Conservation (phyloP, 2,888 invertebrate genomes). For the Dastarcus helophoroides region DNA sequence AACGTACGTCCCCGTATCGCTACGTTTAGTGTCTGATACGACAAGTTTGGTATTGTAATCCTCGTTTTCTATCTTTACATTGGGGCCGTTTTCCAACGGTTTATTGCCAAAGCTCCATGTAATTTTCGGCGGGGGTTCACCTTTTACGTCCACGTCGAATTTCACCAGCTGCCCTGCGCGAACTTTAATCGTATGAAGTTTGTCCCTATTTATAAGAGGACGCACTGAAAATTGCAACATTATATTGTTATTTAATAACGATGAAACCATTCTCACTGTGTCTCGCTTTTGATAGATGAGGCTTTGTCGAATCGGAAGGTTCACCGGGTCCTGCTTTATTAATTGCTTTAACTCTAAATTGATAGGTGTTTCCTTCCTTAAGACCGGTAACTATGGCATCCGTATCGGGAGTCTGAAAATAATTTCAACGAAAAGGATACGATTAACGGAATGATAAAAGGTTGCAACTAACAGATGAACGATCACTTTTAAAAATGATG, state of each 20-base stretch:
- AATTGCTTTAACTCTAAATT: constrained; percentile 88
- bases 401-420: constrained; percentile 56
- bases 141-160: constrained; percentile 88
- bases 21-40: constrained; percentile 68
- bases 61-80: constrained; percentile 73
- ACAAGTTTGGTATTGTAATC: constrained; percentile 84
- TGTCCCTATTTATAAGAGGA: constrained; percentile 90
- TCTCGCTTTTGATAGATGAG: constrained; percentile 77
- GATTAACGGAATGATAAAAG: no score
- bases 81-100: constrained; percentile 55
- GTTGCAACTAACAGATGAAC: no score
- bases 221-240: constrained; percentile 54
- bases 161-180: constrained; percentile 84
- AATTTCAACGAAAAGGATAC: no score
- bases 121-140: constrained; percentile 90
- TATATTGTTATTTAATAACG: constrained; percentile 5
- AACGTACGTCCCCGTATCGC: constrained; percentile 81
- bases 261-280: constrained; percentile 51
- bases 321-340: constrained; percentile 93
- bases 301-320: constrained; percentile 79
- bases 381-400: constrained; percentile 77
- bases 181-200: constrained; percentile 76
- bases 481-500: no score
- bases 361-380: constrained; percentile 85
- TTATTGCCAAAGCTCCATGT: constrained; percentile 66